Base-by-base conservation (phyloP, 2,797 vertebrate species). In the Holocentrus rufus region DNA sequence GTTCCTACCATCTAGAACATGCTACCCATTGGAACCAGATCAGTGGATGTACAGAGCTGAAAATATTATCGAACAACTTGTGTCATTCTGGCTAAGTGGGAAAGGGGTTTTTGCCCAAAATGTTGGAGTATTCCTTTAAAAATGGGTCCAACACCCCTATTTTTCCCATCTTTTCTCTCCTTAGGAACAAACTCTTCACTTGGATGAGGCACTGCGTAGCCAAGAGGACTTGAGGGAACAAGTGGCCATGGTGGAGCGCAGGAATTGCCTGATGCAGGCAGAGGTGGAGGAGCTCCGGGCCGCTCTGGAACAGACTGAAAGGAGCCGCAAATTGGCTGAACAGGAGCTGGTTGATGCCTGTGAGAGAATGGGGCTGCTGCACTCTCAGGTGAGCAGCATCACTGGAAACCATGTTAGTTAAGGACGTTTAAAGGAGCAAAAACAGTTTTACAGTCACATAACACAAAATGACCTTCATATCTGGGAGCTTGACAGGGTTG, bases 211-310 rank as follows among this genome's bases (percentile, higher is more conserved):
- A 0, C 65, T 95, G 75, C 90, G 90, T 25, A 92, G 87, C 79
- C 95, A 93, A 0, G 94, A 96, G 8, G 94, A 96, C 67, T 86
- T 96, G 75, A 95, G 94, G 77, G 95, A 96, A 79, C 95, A 95
- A 87, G 77, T 93, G 39, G 91, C 92, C n/a, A 85, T 94, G 5
- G 77, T 88, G 49, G 95, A 96, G 71, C 93, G 93, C 55, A 94
- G 94, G 81, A 94, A 91, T 25, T 79, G 59, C 17, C 92, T 96
- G 78, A 79, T 95, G 90, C 86, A 90, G 47, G 93, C 93, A 3
- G 95, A 96, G 71, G 88, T 95, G 72, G 94, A 95, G 74, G 95
- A 96, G 87, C 91, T 95, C 81, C 83, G 93, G 75, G 93, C 79
- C 34, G 93, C 93, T 34, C 83, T 96, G 87, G 95, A 96, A 69